phyloP scores from a whole-genome alignment of 2,888 invertebrate genomes.

The Nymphalis polychloros region DNA sequence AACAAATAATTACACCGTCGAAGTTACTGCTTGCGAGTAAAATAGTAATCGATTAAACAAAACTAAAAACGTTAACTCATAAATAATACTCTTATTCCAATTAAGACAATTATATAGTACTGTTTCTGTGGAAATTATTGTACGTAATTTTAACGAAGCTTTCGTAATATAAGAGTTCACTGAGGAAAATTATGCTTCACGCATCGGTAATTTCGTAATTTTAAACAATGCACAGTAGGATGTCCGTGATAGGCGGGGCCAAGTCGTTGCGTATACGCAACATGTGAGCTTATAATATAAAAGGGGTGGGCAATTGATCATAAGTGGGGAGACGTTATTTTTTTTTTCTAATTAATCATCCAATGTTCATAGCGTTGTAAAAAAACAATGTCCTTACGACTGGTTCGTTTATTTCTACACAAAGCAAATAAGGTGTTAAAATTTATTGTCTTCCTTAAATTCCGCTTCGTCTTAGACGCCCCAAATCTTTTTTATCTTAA shows the following conservation, averaged over 20 bases:
- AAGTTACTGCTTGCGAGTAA: not conserved
- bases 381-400: conserved; percentile 22
- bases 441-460: conserved; percentile 70
- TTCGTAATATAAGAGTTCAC: conserved; percentile 28
- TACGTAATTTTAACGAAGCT: conserved; percentile 28
- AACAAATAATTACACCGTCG: conserved; percentile 29
- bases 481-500: conserved; percentile 73
- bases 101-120: not conserved
- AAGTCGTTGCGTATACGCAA: conserved; percentile 54
- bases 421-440: conserved; percentile 61
- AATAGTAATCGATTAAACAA: not conserved
- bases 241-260: conserved; percentile 62
- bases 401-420: conserved; percentile 41
- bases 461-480: conserved; percentile 56
- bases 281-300: conserved; percentile 32
- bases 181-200: conserved; percentile 48
- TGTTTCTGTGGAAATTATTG: conserved; percentile 2
- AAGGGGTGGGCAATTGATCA: conserved; percentile 37
- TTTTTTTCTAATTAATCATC: conserved; percentile 35
- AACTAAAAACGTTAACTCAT: not conserved
- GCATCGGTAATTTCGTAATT: conserved; percentile 55
- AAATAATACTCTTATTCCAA: too few species aligned
- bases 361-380: conserved; percentile 37
- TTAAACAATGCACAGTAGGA: conserved; percentile 64
- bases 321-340: conserved; percentile 37